Evolutionary conservation across 2,888 invertebrate genomes (phyloP), one percentile per base, ranked within the genome.

Genomic region (Epicampocera succincta): DNA sequence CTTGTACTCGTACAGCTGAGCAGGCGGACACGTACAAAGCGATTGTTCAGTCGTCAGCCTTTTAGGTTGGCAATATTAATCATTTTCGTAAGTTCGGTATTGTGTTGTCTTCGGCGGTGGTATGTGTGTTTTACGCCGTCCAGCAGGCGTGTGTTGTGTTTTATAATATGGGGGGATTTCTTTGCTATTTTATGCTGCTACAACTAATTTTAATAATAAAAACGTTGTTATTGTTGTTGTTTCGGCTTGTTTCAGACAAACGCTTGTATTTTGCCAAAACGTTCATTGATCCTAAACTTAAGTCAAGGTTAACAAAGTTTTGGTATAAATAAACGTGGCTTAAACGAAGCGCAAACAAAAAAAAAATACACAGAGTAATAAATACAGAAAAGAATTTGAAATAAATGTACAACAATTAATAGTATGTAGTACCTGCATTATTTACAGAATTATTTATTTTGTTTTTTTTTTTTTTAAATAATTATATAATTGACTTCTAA

Each of bases 251-350:
- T 40, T 15, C 50, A 87, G 84, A 29, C 42, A 38, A 60, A 15
- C 48, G 12, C 50, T 19, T 85, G 75, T 33, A 84, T 86, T 86
- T 87, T 85, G 88, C 88, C 85, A 88, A 88, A 88, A 88, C 88
- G 88, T 87, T 86, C 89, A 85, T 87, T 88, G 88, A 87, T 89
- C 89, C 86, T 83, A 66, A 82, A 68, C 63, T 66, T 63, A 73
- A 86, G 84, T 88, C 89, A 88, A 88, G 88, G 88, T 88, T 89
- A 88, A 87, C 74, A 33, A 61, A 15, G 8, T 33, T 8, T 9
- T 25, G 33, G 44, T 42, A 29, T 38, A n/a, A 19, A 15, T 50
- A 79, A 73, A 76, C 66, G 50, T 76, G 63, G 25, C 52, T 71
- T 50, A 56, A 56, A 40, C 5, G 38, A 29, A 44, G 33, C 12